phyloP scores from a whole-genome alignment of 2,113 vertebrate species.

The Rhipidura dahli region DNA sequence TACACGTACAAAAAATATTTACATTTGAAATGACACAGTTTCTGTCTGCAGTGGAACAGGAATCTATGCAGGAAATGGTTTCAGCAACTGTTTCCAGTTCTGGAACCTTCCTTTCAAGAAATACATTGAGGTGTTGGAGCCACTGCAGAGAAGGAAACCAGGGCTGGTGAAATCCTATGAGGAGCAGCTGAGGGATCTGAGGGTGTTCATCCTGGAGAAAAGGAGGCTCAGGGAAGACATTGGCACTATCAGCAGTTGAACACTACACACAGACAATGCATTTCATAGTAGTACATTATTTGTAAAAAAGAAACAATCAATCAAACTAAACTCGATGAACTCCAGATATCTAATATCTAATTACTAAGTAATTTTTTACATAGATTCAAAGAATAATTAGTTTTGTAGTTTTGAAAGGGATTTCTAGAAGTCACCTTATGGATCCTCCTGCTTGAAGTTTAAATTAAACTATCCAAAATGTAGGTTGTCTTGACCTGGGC shows the following conservation, averaged over 20 bases:
- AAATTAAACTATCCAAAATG: neutral
- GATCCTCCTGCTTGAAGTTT: neutral
- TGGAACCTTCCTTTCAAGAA: neutral
- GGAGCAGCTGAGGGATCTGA: neutral
- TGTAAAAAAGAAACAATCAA: neutral
- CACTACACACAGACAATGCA: accelerated
- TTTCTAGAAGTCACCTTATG: neutral
- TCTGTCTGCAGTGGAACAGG: neutral
- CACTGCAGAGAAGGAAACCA: neutral
- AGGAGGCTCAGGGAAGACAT: neutral
- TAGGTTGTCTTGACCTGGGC: neutral
- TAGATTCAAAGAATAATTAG: neutral
- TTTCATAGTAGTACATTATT: neutral
- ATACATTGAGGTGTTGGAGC: neutral
- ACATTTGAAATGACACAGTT: neutral
- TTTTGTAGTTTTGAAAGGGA: neutral
- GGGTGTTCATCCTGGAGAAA: neutral
- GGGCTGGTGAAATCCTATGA: neutral
- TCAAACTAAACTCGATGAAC: neutral
- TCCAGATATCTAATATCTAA: neutral
- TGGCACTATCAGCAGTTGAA: neutral
- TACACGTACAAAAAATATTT: neutral
- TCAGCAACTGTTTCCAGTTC: neutral
- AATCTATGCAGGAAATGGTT: neutral
- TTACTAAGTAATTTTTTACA: neutral